These are phyloP conservation scores for Amphiprion percula DNA, from an alignment of 2,113 vertebrate species.

Conservation along the genomic window DNA sequence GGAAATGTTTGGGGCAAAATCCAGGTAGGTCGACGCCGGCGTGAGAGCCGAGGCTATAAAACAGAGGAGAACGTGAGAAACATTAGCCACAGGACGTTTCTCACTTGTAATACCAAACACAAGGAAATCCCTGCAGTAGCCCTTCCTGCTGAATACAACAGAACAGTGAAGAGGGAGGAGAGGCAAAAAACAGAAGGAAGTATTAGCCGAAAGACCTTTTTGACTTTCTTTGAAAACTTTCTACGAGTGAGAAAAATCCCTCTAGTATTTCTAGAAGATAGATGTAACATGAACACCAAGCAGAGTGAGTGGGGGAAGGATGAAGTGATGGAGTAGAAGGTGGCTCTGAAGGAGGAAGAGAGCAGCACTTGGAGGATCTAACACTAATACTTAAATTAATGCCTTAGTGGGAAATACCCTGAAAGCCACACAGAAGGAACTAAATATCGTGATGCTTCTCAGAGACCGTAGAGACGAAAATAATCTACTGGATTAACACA, in stretches of 20 bases:
- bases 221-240: constrained; percentile 28
- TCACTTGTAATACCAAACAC: constrained; percentile 14
- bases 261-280: constrained; percentile 1
- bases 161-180: not conserved
- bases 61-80: constrained; percentile 2
- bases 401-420: constrained; percentile 14
- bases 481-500: too few species aligned
- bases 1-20: not conserved
- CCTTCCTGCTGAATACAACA: constrained; percentile 16
- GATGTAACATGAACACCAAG: not conserved
- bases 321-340: not conserved
- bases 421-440: not conserved
- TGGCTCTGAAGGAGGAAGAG: not conserved
- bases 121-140: constrained; percentile 16
- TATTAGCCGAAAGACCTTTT: constrained; percentile 4
- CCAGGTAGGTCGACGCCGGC: not conserved
- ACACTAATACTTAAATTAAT: constrained; percentile 3
- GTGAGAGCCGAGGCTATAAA: constrained; percentile 6
- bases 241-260: not conserved
- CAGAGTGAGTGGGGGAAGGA: not conserved
- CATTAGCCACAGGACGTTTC: constrained; percentile 13
- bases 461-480: too few species aligned
- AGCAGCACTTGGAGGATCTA: not conserved
- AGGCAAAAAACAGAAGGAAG: not conserved
- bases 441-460: too few species aligned